Conservation (phyloP, 1,140 invertebrate species). For the Zaprionus lachaisei region DNA sequence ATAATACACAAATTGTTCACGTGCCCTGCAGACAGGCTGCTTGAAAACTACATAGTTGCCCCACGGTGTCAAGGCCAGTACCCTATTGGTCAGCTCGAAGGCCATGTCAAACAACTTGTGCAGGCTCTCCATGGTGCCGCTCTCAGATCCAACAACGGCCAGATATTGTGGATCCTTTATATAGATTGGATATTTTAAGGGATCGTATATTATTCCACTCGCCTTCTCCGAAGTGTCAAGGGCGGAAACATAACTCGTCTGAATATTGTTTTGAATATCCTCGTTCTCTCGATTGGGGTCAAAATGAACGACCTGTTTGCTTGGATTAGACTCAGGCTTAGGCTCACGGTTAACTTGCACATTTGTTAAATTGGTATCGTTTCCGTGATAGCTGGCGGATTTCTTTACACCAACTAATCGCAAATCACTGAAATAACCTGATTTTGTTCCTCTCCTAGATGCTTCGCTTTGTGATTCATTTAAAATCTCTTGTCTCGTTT, state of each 20-base stretch:
- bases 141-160: slow-evolving; percentile 70
- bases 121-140: slow-evolving; percentile 65
- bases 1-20: slow-evolving; percentile 44
- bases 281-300: too few relatives aligned
- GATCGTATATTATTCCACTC: not conserved
- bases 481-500: not conserved
- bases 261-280: too few relatives aligned
- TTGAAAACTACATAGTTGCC: slow-evolving; percentile 78
- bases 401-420: not conserved
- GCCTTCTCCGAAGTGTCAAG: not conserved
- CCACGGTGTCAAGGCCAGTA: slow-evolving; percentile 77
- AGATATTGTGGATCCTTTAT: slow-evolving; percentile 49
- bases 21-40: not conserved
- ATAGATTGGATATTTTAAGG: slow-evolving; percentile 57
- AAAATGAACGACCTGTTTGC: not conserved
- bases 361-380: too few relatives aligned
- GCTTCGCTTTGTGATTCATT: not conserved
- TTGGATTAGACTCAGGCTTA: not conserved
- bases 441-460: not conserved
- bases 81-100: slow-evolving; percentile 64
- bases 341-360: not conserved
- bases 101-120: slow-evolving; percentile 48
- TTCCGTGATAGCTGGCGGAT: not conserved
- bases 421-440: not conserved
- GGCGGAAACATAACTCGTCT: slow-evolving; percentile 11